Evolutionary conservation across 2,888 invertebrate species (phyloP).

Genomic region (Idaea straminata): DNA sequence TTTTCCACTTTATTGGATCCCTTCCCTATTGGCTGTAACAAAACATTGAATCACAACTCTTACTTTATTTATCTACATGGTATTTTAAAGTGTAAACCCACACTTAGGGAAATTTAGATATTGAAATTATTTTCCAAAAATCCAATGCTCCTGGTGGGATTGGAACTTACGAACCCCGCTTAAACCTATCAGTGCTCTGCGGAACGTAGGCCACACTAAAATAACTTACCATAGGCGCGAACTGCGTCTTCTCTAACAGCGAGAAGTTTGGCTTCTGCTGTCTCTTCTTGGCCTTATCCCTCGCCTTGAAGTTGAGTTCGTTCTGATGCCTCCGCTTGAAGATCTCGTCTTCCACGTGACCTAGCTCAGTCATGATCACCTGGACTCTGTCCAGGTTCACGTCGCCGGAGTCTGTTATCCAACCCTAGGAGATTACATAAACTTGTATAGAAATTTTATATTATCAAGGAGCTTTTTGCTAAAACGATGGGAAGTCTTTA

Average conservation of each 20-base stretch:
- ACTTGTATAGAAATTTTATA: no score
- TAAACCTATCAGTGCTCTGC: no score
- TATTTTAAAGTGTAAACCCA: neutral
- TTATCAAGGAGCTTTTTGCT: no score
- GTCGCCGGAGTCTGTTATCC: conserved; percentile 95
- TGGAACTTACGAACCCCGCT: no score
- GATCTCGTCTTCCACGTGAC: conserved; percentile 97
- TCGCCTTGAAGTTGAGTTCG: conserved; percentile 89
- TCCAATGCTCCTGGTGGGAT: conserved; percentile 8
- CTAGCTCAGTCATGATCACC: conserved; percentile 95
- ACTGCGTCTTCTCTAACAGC: conserved; percentile 86
- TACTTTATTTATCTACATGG: neutral
- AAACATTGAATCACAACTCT: neutral
- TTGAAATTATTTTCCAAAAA: neutral
- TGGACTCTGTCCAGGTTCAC: conserved; percentile 96
- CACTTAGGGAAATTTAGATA: neutral
- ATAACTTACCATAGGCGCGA: conserved; percentile 84
- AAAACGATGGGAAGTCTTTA: no score
- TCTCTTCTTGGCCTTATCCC: conserved; percentile 86
- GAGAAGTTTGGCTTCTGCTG: conserved; percentile 84
- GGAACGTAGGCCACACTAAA: neutral
- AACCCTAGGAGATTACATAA: conserved; percentile 87
- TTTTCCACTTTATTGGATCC: conserved; percentile 81
- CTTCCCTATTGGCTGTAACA: conserved; percentile 80
- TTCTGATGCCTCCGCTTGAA: conserved; percentile 94